Percentiles rank a stretch among this genome's conserved stretches.
These are phyloP conservation scores for Cyclophora punctaria DNA, from an alignment of 2,888 invertebrate species.

Conservation along the genomic window DNA sequence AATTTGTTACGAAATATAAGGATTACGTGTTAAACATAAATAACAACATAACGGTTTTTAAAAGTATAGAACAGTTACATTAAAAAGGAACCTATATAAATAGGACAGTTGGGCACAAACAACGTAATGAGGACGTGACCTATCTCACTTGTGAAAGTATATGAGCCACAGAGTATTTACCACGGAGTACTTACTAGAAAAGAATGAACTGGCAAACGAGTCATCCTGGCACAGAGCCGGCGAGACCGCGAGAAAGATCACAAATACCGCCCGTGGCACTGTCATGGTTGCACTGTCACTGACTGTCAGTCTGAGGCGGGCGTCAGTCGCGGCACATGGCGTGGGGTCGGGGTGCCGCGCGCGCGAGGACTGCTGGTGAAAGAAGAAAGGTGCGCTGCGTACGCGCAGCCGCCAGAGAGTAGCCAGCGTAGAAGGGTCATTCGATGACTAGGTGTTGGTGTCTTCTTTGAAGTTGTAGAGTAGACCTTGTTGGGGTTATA, in stretches of 20 bases:
- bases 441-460: neutral
- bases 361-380: constrained; percentile 35
- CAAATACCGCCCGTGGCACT: constrained; percentile 35
- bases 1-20: too few species aligned
- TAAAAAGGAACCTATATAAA: too few species aligned
- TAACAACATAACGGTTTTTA: too few species aligned
- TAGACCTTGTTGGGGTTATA: too few species aligned
- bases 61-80: too few species aligned
- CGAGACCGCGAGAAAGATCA: constrained; percentile 33
- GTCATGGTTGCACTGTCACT: constrained; percentile 44
- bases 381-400: constrained; percentile 50
- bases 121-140: neutral
- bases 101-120: too few species aligned
- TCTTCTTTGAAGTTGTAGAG: neutral
- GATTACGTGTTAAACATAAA: too few species aligned
- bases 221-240: constrained; percentile 77
- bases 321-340: constrained; percentile 43
- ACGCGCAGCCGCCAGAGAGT: constrained; percentile 20
- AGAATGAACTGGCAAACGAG: constrained; percentile 86
- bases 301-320: constrained; percentile 22
- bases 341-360: constrained; percentile 18
- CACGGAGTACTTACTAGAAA: constrained; percentile 78
- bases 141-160: constrained; percentile 2
- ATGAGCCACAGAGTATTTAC: neutral
- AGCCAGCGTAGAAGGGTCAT: constrained; percentile 10